phyloP scores from a whole-genome alignment of 2,113 vertebrate genomes.

The Peromyscus leucopus region DNA sequence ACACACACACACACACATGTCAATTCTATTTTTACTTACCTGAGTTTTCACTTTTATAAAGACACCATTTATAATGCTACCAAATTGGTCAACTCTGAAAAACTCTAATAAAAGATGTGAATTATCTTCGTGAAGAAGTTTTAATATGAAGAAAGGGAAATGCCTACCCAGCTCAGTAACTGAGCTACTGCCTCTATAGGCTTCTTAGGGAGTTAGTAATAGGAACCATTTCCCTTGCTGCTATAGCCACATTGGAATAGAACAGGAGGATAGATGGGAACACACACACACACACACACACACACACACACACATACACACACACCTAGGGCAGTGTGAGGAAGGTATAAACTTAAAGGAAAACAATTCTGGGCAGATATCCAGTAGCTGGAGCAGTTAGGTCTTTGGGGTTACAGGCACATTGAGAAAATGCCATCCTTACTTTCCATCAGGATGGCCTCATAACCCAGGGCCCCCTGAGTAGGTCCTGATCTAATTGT shows the following conservation, averaged over 20 bases:
- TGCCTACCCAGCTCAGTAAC: background rate
- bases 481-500: background rate
- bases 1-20: background rate
- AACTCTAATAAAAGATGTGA: background rate
- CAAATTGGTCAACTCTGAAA: background rate
- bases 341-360: background rate
- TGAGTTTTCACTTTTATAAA: constrained; percentile 12
- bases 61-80: background rate
- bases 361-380: background rate
- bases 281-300: background rate
- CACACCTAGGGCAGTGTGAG: no score
- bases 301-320: background rate
- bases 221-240: background rate
- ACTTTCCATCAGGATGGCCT: background rate
- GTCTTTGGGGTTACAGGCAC: background rate
- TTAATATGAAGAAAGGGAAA: background rate
- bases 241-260: background rate
- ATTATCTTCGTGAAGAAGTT: background rate
- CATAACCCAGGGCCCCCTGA: background rate
- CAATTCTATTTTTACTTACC: background rate
- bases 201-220: background rate
- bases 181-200: background rate
- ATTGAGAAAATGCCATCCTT: background rate
- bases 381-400: background rate
- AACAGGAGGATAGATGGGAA: background rate